Conservation (phyloP, 2,113 vertebrate species). For the Harpagus bidentatus region DNA sequence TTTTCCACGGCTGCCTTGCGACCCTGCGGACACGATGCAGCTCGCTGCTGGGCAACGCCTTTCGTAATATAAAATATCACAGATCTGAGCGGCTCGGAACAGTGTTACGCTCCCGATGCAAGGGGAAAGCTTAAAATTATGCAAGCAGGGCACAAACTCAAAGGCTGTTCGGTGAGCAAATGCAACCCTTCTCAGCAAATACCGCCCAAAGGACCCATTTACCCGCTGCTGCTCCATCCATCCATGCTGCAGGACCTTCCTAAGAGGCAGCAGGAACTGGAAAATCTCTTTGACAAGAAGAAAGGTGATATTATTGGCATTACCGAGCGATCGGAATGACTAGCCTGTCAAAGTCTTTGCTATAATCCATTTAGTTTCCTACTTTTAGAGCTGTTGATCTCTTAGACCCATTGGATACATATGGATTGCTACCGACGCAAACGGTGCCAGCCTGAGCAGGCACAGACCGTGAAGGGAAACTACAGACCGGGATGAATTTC, state of each 20-base stretch:
- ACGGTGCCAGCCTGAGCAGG: background rate
- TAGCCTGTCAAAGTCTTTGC: background rate
- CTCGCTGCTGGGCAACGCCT: background rate
- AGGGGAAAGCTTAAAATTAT: background rate
- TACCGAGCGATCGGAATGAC: fast-evolving
- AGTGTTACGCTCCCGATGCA: fast-evolving
- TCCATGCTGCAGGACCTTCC: background rate
- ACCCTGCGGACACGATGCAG: background rate
- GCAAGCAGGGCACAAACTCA: background rate
- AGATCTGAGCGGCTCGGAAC: background rate
- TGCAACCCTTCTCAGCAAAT: background rate
- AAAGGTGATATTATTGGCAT: background rate
- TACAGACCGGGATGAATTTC: background rate
- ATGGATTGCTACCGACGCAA: background rate
- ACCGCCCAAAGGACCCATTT: background rate
- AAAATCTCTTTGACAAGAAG: background rate
- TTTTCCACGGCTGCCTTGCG: background rate
- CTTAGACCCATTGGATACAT: background rate
- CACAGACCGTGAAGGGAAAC: background rate
- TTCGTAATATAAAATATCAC: background rate
- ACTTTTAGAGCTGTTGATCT: background rate
- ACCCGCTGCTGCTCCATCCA: background rate
- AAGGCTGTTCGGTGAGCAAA: background rate
- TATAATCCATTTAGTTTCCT: background rate
- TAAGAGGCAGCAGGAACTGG: background rate